These are phyloP conservation scores for Dendrocincla tyrannina DNA, from an alignment of 2,797 vertebrate species.

Conservation along the genomic window DNA sequence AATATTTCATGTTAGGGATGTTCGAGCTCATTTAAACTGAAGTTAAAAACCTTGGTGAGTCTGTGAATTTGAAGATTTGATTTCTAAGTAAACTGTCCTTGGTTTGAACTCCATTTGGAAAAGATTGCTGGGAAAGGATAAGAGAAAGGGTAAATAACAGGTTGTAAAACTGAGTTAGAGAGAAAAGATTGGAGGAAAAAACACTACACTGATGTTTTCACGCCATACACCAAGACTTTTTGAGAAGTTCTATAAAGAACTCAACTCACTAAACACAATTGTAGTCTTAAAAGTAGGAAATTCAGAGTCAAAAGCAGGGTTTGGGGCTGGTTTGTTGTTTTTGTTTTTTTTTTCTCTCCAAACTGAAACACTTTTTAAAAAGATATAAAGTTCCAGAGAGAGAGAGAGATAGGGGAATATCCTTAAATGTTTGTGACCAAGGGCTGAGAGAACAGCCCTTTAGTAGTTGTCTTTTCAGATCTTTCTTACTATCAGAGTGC, in stretches of 20 bases:
- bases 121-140: background rate
- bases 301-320: background rate
- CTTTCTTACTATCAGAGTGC: background rate
- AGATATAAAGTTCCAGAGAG: background rate
- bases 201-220: background rate
- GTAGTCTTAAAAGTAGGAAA: background rate
- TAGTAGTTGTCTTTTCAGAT: background rate
- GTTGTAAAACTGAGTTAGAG: background rate
- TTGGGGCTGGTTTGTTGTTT: background rate
- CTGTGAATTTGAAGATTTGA: background rate
- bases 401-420: background rate
- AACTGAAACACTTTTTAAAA: background rate
- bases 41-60: background rate
- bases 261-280: background rate
- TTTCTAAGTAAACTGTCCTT: background rate
- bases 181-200: background rate
- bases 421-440: background rate
- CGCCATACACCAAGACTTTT: background rate
- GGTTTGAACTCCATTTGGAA: background rate
- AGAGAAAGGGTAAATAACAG: background rate
- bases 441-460: background rate
- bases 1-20: background rate
- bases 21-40: background rate
- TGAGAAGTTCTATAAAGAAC: background rate
- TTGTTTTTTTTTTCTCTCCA: background rate